Base-by-base conservation (phyloP, 2,888 invertebrate genomes). In the Thereva nobilitata region DNA sequence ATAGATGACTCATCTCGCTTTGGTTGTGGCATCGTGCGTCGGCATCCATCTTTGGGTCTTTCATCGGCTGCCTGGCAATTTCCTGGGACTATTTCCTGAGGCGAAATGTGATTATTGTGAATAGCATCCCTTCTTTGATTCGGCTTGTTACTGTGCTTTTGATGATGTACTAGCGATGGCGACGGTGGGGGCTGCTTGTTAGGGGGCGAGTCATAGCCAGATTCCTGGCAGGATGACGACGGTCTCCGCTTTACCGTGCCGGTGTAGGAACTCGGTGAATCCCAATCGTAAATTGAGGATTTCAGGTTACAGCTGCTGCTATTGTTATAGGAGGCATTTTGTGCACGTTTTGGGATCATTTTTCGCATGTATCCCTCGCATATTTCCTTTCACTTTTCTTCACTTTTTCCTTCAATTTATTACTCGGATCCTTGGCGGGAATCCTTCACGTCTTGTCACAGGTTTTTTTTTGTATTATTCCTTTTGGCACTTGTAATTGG, bases 171-270 rank as follows among this genome's bases (percentile, higher is more conserved):
- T 34, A 6, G 34, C 5, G 50, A 35, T 4, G 50, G 9, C 34
- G 23, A 6, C 71, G 12, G 34, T 6, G 3, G 4, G 3, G 49
- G 63, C 54, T 9, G 49, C 38, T 8, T 69, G 64, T 54, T 67
- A 55, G 53, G 44, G 38, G 63, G 41, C 4, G 37, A n/a, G 57
- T 67, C 63, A 68, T 67, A 68, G 64, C 66, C 67, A 68, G 70
- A 55, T 41, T 70, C 73, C 53, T 57, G 47, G 40, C 66, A 57
- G n/a, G 66, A 56, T 53, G 55, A 41, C 70, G 40, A 9, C 64
- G 87, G 85, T 71, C 89, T 83, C 71, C 89, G 82, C 76, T 89
- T 89, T 4, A 90, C 89, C 1, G 90, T 90, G 9, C 89, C 89
- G 1, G 89, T 90, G 76, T 85, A 85, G 40, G 85, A 82, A 35